phyloP scores from a whole-genome alignment of 2,797 vertebrate species.

The Novumbra hubbsi region DNA sequence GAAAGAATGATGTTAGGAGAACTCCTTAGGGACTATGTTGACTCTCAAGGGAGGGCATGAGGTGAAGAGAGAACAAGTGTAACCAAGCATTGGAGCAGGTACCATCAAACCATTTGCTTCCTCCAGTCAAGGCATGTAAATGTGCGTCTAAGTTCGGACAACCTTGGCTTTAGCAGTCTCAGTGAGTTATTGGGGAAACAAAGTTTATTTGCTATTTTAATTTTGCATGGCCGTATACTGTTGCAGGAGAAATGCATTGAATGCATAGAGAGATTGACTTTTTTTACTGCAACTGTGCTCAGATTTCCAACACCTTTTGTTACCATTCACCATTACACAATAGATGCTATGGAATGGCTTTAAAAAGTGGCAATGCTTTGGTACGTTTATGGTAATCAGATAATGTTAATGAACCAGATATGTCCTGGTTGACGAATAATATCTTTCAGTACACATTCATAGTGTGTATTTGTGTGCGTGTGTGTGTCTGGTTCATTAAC shows the following conservation, averaged over 20 bases:
- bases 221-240: too few relatives aligned
- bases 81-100: not conserved
- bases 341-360: not conserved
- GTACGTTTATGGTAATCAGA: not conserved
- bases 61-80: not conserved
- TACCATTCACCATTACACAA: not conserved
- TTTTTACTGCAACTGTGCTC: too few relatives aligned
- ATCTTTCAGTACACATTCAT: not conserved
- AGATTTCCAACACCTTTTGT: too few relatives aligned
- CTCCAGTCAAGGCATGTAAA: not conserved
- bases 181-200: not conserved
- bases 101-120: not conserved
- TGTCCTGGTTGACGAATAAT: not conserved
- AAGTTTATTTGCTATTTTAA: too few relatives aligned
- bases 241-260: too few relatives aligned
- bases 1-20: not conserved
- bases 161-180: not conserved
- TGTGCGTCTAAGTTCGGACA: not conserved
- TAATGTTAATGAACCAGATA: conserved; percentile 4
- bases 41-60: not conserved
- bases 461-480: conserved; percentile 42
- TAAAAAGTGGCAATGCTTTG: not conserved
- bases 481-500: conserved; percentile 13
- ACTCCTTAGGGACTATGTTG: not conserved
- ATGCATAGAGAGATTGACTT: too few relatives aligned